phyloP scores from a whole-genome alignment of 1,140 invertebrate genomes.

The Drosophila willistoni region DNA sequence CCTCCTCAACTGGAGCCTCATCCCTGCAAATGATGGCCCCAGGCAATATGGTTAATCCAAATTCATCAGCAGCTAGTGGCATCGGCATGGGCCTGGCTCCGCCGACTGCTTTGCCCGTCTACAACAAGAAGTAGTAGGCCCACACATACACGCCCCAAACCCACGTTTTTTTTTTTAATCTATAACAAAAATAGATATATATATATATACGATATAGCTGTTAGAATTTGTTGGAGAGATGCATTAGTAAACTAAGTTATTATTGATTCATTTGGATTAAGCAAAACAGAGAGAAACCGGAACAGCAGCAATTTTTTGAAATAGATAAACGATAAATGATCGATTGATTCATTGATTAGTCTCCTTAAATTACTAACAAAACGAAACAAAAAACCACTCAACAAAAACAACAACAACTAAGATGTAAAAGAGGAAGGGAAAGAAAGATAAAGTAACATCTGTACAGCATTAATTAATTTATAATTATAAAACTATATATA shows the following conservation, averaged over 20 bases:
- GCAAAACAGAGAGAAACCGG: conserved; percentile 11
- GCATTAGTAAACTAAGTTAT: conserved; percentile 64
- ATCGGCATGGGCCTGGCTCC: conserved; percentile 32
- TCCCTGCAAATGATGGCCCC: conserved; percentile 50
- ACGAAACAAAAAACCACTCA: conserved; percentile 10
- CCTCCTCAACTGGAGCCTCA: conserved; percentile 21
- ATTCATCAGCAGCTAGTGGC: background rate
- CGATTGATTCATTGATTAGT: background rate
- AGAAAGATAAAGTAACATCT: conserved; percentile 40
- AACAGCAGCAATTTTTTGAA: conserved; percentile 6
- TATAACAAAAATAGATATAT: conserved; percentile 29
- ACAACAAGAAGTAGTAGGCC: conserved; percentile 69
- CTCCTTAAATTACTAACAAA: background rate
- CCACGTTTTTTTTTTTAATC: conserved; percentile 16
- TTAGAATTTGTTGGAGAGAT: conserved; percentile 62
- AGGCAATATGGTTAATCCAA: background rate
- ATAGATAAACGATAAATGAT: conserved; percentile 12
- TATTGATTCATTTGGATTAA: conserved; percentile 62
- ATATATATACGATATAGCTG: conserved; percentile 49
- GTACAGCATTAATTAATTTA: conserved; percentile 81
- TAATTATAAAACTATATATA: conserved; percentile 55
- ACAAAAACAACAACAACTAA: background rate
- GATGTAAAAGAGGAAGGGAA: conserved; percentile 8
- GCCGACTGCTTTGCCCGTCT: conserved; percentile 56
- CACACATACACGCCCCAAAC: background rate